Base-by-base conservation (phyloP, 2,888 invertebrate species). In the Nephrotoma guestfalica region DNA sequence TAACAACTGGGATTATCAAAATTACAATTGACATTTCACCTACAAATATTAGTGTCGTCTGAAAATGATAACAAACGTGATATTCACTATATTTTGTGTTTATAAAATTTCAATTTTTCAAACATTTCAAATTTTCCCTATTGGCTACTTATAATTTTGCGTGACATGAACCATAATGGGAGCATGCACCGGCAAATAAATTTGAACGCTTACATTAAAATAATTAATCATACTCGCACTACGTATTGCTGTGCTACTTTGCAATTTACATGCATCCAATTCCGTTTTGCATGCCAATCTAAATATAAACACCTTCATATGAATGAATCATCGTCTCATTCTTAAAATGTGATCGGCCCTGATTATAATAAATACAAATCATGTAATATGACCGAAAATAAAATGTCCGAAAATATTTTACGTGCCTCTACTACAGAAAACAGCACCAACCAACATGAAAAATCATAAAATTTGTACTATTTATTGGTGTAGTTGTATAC, bases 361-460 rank as follows among this genome's bases (percentile, higher is more conserved):
- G 30, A 71, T 71, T 71, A 71, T 71, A 71, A 71, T 71, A 71
- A 30, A 30, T 30, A 71, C 71, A 71, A 18, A 71, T 71, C 18
- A 71, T 71, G 71, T 71, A 71, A 71, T 71, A 71, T n/a, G 71
- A 71, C 71, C 71, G 71, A 71, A 71, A 18, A 71, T 71, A 71
- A 71, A 71, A 71, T 71, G 30, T 71, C 71, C 71, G 71, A 71
- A 30, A 18, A 30, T 71, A 71, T 71, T 71, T 18, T 71, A 71
- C 71, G 71, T 43, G 86, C 86, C 86, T 86, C 88, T 13, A 88
- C 88, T 57, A 84, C 88, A 42, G 89, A 88, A 87, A 91, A 84
- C 88, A 42, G 89, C 88, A 87, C 90, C 30, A 71, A 71, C 15
- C 51, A 15, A 89, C 90, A 91, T 91, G 88, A 89, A 90, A 89